These are phyloP conservation scores for Paralichthys olivaceus DNA, from an alignment of 2,113 vertebrate genomes.

Conservation along the genomic window DNA sequence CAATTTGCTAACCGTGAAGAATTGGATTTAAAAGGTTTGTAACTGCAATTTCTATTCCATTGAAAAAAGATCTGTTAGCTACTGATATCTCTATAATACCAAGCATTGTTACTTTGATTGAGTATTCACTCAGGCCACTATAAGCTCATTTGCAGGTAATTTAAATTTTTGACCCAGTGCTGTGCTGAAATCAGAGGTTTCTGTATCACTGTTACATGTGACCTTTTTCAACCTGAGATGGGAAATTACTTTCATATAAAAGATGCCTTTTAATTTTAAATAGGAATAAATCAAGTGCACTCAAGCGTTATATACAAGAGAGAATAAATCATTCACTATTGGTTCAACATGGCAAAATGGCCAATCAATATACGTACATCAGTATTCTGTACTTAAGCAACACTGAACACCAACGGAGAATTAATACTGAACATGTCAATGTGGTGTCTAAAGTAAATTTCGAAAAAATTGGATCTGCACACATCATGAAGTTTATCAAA, in stretches of 20 bases:
- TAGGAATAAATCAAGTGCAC: constrained; percentile 35
- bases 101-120: not conserved
- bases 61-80: not conserved
- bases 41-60: not conserved
- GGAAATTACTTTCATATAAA: constrained; percentile 47
- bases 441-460: not conserved
- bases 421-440: constrained; percentile 13
- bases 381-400: constrained; percentile 5
- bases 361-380: constrained; percentile 15
- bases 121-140: not conserved
- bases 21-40: not conserved
- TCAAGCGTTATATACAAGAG: constrained; percentile 39
- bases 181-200: not conserved
- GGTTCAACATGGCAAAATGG: not conserved
- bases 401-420: constrained; percentile 25
- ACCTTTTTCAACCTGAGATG: constrained; percentile 35
- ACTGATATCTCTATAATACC: not conserved
- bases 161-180: not conserved
- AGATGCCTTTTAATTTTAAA: constrained; percentile 38
- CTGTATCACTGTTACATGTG: not conserved
- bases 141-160: not conserved
- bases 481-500: constrained; percentile 33
- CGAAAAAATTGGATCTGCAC: constrained; percentile 12
- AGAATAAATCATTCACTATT: constrained; percentile 11
- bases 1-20: not conserved